A percentile compares a stretch with the other conserved stretches of the same genome.
Evolutionary conservation across 2,888 invertebrate genomes (phyloP).

Genomic region (Metacarcinus magister): DNA sequence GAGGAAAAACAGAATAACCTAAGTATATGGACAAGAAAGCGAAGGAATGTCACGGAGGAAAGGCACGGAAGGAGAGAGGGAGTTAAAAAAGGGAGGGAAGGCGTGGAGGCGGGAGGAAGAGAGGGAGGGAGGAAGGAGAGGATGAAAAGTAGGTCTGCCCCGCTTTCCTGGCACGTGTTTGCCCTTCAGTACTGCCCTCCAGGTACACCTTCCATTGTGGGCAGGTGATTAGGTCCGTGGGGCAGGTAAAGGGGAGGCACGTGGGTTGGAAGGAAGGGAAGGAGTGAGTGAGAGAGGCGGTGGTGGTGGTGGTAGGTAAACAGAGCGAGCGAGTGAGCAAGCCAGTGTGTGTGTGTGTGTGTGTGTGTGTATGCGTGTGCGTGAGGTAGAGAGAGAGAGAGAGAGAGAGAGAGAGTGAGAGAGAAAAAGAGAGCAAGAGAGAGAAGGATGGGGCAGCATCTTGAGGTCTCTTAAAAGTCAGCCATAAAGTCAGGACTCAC

Average conservation of each 20-base stretch:
- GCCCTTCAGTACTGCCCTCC: not conserved
- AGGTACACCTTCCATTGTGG: constrained; percentile 6
- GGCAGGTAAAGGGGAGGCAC: constrained; percentile 32
- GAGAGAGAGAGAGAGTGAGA: constrained; percentile 15
- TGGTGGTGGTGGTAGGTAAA: not conserved
- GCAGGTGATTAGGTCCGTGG: not conserved
- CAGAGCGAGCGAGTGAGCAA: not conserved
- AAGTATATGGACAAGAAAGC: too few relatives aligned
- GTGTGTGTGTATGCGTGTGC: not conserved
- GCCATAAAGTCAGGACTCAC: not conserved
- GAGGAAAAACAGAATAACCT: not conserved
- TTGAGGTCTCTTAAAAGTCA: not conserved
- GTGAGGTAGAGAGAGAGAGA: not conserved
- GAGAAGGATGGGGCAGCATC: not conserved
- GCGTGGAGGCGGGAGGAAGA: not conserved
- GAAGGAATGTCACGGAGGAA: not conserved
- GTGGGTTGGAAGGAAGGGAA: not conserved
- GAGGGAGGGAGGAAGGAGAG: not conserved
- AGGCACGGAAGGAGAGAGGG: not conserved
- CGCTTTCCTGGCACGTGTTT: not conserved
- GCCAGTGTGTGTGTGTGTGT: not conserved
- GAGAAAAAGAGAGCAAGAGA: not conserved
- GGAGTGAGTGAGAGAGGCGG: not conserved
- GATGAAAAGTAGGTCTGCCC: not conserved
- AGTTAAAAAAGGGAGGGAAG: not conserved